These are phyloP conservation scores for Ormyrus rosae DNA, from an alignment of 2,888 invertebrate species.

Conservation along the genomic window DNA sequence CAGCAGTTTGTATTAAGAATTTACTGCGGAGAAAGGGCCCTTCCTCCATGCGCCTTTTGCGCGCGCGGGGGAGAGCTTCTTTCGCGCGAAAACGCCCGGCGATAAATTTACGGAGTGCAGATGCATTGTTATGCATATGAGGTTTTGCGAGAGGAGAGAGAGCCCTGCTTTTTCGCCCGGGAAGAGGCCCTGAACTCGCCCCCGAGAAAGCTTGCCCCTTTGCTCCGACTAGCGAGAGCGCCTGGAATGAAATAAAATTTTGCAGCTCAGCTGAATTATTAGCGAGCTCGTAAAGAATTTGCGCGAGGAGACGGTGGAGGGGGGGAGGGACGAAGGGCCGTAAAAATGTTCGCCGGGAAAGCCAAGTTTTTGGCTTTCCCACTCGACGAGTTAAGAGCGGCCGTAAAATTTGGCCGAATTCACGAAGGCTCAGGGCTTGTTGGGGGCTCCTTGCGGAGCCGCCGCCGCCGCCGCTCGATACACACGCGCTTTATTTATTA, in stretches of 20 bases:
- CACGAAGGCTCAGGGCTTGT: not conserved
- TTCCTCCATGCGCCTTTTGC: not conserved
- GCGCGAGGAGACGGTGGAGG: conserved; percentile 1
- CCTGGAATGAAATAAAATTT: too few relatives aligned
- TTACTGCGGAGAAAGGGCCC: not conserved
- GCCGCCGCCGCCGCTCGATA: conserved; percentile 1
- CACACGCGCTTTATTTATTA: conserved; percentile 54
- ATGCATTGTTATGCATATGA: too few relatives aligned
- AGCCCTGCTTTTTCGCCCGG: too few relatives aligned
- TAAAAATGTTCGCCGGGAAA: conserved; percentile 29
- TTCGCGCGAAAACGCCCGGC: too few relatives aligned
- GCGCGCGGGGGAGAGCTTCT: too few relatives aligned
- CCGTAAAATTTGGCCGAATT: conserved; percentile 49
- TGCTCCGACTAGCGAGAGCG: too few relatives aligned
- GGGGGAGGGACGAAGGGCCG: not conserved
- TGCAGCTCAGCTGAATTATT: conserved; percentile 37
- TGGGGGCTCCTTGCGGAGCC: not conserved
- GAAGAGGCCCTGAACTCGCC: too few relatives aligned
- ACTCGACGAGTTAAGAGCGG: conserved; percentile 24
- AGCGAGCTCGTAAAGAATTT: conserved; percentile 33
- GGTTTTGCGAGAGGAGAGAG: too few relatives aligned
- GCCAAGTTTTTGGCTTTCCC: conserved; percentile 20
- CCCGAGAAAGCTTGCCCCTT: too few relatives aligned
- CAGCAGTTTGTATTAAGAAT: conserved; percentile 14
- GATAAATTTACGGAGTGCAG: too few relatives aligned